Evolutionary conservation across 2,797 vertebrate species (phyloP), one percentile per base, ranked within the genome.

Genomic region (Chanos chanos): DNA sequence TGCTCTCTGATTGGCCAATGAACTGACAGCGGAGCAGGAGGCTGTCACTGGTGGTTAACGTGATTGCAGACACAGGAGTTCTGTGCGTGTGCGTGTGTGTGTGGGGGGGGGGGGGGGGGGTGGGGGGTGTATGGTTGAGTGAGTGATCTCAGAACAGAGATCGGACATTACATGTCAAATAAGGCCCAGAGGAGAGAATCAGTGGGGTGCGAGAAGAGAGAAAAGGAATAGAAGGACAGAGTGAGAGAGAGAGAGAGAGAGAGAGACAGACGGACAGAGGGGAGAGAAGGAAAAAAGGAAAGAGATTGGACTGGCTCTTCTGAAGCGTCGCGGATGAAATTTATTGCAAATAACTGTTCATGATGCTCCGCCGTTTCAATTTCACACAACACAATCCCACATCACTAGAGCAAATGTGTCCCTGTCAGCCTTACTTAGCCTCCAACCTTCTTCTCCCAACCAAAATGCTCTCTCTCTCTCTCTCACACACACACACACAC

Each of bases 351-450:
- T 85, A 87, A 87, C 66, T 58, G 77, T 77, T 84, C 75, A 83
- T 85, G 83, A 86, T 88, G 78, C 83, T 74, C 74, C 48, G 72
- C 87, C 80, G 80, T 85, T 84, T 87, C 86, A 85, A 87, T 87
- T 87, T 88, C 83, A 85, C 88, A 88, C 83, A 87, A 86, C 81
- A 85, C 85, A 85, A 81, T 84, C 81, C 83, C 85, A 83, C 80
- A 85, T 76, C 77, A 83, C 81, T 77, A 75, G 71, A 84, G 86
- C 79, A 83, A 88, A 88, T 81, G 79, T 84, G 83, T 86, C 84
- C 81, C 81, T 83, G 86, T 87, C 88, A 85, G 82, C 73, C 80
- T 83, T 83, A 74, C 79, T 88, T 85, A 85, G 73, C 65, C 69
- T 69, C 71, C 67, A 5, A 4, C 70, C 66, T 77, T 21, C 37